Conservation (phyloP, 2,888 invertebrate species). For the Lampropteryx suffumata region DNA sequence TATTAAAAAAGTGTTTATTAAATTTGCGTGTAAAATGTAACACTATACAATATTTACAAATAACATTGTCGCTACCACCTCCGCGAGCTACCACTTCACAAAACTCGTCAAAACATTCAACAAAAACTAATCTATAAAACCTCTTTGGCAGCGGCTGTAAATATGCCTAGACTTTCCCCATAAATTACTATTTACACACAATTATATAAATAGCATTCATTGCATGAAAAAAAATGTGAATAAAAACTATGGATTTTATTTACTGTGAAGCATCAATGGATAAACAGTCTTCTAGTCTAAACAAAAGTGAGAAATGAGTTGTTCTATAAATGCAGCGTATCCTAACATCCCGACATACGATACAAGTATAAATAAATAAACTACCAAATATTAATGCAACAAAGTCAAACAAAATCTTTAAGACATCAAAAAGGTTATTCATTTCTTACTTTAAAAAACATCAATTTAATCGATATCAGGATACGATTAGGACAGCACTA, state of each 20-base stretch:
- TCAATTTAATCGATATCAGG: slow-evolving; percentile 10
- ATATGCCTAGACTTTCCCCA: slow-evolving; percentile 5
- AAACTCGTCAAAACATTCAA: slow-evolving; percentile 50
- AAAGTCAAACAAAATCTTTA: background rate
- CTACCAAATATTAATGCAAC: no score
- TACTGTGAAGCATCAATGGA: background rate
- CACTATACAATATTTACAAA: slow-evolving; percentile 70
- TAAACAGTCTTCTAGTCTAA: slow-evolving; percentile 12
- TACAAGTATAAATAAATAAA: background rate
- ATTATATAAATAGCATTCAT: background rate
- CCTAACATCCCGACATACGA: background rate
- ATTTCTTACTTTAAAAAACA: background rate
- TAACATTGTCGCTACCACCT: slow-evolving; percentile 29
- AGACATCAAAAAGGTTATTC: background rate
- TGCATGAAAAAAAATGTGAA: slow-evolving; percentile 1
- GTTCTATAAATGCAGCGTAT: background rate
- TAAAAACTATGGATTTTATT: slow-evolving; percentile 17
- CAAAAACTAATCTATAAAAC: slow-evolving; percentile 47
- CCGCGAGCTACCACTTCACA: slow-evolving; percentile 36
- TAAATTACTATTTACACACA: slow-evolving; percentile 9
- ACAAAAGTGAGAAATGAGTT: slow-evolving; percentile 7
- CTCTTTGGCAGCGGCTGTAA: slow-evolving; percentile 43
- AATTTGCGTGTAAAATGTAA: slow-evolving; percentile 62
- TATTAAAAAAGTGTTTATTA: slow-evolving; percentile 51
- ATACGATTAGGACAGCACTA: slow-evolving; percentile 9